Evolutionary conservation across 2,888 invertebrate genomes (phyloP).

Genomic region (Hydrotaea diabolus): DNA sequence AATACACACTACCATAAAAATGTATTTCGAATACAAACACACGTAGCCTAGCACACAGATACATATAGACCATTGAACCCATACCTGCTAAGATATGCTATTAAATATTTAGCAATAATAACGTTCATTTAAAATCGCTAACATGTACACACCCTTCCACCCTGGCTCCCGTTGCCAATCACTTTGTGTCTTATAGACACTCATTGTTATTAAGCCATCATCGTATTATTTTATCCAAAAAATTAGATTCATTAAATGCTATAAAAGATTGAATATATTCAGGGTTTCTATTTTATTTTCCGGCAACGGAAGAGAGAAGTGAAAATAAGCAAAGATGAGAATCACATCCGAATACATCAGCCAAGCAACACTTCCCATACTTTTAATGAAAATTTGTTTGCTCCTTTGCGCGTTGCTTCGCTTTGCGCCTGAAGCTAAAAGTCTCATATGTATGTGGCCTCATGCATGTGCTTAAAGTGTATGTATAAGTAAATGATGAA

Average conservation of each 20-base stretch:
- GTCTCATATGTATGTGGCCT: neutral
- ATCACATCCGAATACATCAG: neutral
- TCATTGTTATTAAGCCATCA: slow-evolving; percentile 2
- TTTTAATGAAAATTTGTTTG: neutral
- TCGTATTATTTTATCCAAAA: slow-evolving; percentile 7
- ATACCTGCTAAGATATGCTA: neutral
- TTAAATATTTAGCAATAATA: too few species aligned
- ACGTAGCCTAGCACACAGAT: neutral
- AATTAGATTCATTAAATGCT: slow-evolving; percentile 11
- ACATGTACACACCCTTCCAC: too few species aligned
- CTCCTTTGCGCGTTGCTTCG: neutral
- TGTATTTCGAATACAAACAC: neutral
- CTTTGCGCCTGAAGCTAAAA: neutral
- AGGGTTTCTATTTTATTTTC: neutral
- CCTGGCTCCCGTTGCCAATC: too few species aligned
- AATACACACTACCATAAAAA: too few species aligned
- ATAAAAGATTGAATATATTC: neutral
- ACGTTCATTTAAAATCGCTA: too few species aligned
- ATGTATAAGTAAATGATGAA: neutral
- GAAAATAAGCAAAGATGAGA: neutral
- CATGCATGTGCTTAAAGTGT: neutral
- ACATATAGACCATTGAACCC: neutral
- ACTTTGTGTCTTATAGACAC: neutral
- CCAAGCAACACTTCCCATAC: neutral
- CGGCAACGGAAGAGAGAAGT: neutral